These are phyloP conservation scores for Volucella zonaria DNA, from an alignment of 2,888 invertebrate species.

Conservation along the genomic window DNA sequence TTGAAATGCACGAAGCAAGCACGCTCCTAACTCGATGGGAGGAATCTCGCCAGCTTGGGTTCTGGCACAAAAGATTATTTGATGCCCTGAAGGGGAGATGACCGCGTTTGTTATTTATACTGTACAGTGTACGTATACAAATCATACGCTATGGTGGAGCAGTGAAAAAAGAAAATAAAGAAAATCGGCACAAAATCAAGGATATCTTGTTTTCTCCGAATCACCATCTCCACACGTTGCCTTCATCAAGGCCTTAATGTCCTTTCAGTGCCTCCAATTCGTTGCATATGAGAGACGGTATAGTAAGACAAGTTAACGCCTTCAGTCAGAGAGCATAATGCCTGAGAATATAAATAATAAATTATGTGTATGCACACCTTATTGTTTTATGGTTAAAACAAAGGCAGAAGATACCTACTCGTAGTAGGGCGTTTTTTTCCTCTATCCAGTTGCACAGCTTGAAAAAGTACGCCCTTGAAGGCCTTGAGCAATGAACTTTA, in stretches of 20 bases:
- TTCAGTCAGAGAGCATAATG: conserved; percentile 49
- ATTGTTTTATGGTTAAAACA: conserved; percentile 65
- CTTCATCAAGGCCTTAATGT: conserved; percentile 71
- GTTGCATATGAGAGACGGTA: conserved; percentile 49
- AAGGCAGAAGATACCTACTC: conserved; percentile 11
- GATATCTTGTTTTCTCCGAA: conserved; percentile 57
- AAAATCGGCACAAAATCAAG: conserved; percentile 71
- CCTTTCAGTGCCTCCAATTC: conserved; percentile 69
- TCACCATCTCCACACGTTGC: conserved; percentile 53
- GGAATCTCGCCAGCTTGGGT: conserved; percentile 44
- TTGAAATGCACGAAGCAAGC: conserved; percentile 49
- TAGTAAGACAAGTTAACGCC: conserved; percentile 61
- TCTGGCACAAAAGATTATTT: conserved; percentile 65
- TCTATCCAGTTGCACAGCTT: conserved; percentile 26
- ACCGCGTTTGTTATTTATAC: conserved; percentile 70
- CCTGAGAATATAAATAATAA: conserved; percentile 63
- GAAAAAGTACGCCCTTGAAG: conserved; percentile 60
- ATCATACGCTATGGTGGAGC: conserved; percentile 32
- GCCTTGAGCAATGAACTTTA: conserved; percentile 80
- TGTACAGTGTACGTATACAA: conserved; percentile 40
- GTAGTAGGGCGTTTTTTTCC: neutral
- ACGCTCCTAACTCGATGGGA: conserved; percentile 67
- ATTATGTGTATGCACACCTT: conserved; percentile 66
- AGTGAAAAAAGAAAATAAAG: conserved; percentile 14
- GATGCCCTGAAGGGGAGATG: conserved; percentile 71